phyloP scores from a whole-genome alignment of 2,888 invertebrate genomes.

The Marasmarcha lunaedactyla region DNA sequence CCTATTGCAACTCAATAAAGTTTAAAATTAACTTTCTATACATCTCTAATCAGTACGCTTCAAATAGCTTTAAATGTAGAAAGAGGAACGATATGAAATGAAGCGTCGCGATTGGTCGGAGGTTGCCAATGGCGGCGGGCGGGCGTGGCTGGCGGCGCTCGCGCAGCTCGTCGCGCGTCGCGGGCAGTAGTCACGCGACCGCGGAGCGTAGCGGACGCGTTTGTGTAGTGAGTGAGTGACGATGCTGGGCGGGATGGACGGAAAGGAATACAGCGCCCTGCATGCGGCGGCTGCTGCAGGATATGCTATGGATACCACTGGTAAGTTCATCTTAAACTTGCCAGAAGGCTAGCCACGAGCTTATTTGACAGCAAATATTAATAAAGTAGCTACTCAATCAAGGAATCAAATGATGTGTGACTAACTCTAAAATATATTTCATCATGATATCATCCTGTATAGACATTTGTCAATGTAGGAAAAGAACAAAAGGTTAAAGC shows the following conservation, averaged over 20 bases:
- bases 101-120: conserved; percentile 61
- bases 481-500: no score
- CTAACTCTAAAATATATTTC: not conserved
- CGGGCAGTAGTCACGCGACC: not conserved
- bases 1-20: conserved; percentile 13
- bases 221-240: conserved; percentile 29
- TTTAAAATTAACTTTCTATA: conserved; percentile 17
- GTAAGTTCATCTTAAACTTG: not conserved
- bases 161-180: conserved; percentile 24
- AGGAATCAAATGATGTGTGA: no score
- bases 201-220: conserved; percentile 19
- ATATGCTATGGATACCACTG: conserved; percentile 53
- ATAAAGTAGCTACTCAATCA: no score
- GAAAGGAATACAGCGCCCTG: conserved; percentile 65
- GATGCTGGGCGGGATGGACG: conserved; percentile 61
- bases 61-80: conserved; percentile 64
- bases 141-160: conserved; percentile 34
- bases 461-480: not conserved
- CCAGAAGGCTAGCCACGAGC: no score
- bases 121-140: conserved; percentile 52
- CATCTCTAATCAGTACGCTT: conserved; percentile 57
- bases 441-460: not conserved
- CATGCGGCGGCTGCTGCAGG: conserved; percentile 57
- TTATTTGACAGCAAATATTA: no score
- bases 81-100: conserved; percentile 63